phyloP scores from a whole-genome alignment of 1,140 invertebrate species.

The Oreohelix idahoensis region DNA sequence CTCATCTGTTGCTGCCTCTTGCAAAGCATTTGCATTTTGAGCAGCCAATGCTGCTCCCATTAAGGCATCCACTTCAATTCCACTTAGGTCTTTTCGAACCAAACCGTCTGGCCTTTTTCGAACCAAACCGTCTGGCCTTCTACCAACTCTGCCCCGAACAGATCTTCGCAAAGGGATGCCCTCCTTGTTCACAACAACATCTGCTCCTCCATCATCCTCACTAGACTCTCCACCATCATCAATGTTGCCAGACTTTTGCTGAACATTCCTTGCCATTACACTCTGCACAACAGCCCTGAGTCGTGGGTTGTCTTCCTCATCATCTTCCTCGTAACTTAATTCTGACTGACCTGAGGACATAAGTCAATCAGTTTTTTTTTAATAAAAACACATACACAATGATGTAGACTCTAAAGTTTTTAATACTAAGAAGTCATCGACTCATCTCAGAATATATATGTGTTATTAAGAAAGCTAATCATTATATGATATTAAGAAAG shows the following conservation, averaged over 20 bases:
- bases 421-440: too few species aligned
- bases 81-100: constrained; percentile 45
- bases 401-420: too few species aligned
- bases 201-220: constrained; percentile 62
- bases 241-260: constrained; percentile 51
- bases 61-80: constrained; percentile 47
- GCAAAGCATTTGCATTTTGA: constrained; percentile 47
- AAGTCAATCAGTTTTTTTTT: neutral
- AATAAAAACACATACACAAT: neutral
- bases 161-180: constrained; percentile 34
- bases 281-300: constrained; percentile 31
- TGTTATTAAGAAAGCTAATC: too few species aligned
- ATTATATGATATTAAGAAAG: too few species aligned
- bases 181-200: constrained; percentile 43
- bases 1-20: constrained; percentile 57
- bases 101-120: constrained; percentile 45
- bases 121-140: constrained; percentile 44
- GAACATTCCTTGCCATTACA: constrained; percentile 47
- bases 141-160: constrained; percentile 38
- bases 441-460: too few species aligned
- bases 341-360: constrained; percentile 35
- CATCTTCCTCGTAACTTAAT: constrained; percentile 33
- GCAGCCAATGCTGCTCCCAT: constrained; percentile 4
- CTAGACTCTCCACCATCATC: constrained; percentile 71
- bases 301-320: constrained; percentile 37